These are phyloP conservation scores for Syngnathus typhle DNA, from an alignment of 2,113 vertebrate species.

Conservation along the genomic window DNA sequence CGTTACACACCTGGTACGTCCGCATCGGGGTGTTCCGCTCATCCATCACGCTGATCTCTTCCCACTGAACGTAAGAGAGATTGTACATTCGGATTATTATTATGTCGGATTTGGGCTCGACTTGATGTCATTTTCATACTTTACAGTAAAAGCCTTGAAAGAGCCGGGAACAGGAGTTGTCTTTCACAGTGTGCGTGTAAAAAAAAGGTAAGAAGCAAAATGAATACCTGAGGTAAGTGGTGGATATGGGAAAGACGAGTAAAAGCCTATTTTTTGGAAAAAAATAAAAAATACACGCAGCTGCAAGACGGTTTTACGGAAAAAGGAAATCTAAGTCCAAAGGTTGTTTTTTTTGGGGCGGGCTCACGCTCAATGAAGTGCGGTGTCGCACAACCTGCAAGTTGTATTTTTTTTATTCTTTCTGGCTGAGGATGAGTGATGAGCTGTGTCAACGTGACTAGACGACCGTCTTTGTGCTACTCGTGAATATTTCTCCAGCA, in stretches of 20 bases:
- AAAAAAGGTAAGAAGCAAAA: not conserved
- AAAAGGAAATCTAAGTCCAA: constrained; percentile 46
- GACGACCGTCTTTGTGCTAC: constrained; percentile 49
- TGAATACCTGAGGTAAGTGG: not conserved
- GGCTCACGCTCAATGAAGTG: constrained; percentile 46
- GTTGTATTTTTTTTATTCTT: constrained; percentile 39
- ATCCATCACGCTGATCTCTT: constrained; percentile 82
- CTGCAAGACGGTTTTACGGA: constrained; percentile 22
- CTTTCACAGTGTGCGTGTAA: not conserved
- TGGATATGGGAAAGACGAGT: not conserved
- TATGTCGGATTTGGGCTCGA: not conserved
- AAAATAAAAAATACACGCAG: constrained; percentile 17
- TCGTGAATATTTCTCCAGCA: constrained; percentile 25
- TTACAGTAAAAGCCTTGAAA: not conserved
- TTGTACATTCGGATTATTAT: not conserved
- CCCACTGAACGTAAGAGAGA: constrained; percentile 65
- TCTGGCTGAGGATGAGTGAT: constrained; percentile 50
- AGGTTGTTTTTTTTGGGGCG: constrained; percentile 14
- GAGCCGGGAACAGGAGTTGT: not conserved
- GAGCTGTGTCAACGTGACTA: constrained; percentile 58
- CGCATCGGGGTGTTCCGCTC: constrained; percentile 78
- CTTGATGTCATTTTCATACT: not conserved
- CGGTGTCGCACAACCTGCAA: constrained; percentile 33
- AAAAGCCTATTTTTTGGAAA: constrained; percentile 12
- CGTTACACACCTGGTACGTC: constrained; percentile 79